Percentiles rank a stretch among this genome's conserved stretches.
These are phyloP conservation scores for Serilophus lunatus DNA, from an alignment of 2,113 vertebrate genomes.

Conservation along the genomic window DNA sequence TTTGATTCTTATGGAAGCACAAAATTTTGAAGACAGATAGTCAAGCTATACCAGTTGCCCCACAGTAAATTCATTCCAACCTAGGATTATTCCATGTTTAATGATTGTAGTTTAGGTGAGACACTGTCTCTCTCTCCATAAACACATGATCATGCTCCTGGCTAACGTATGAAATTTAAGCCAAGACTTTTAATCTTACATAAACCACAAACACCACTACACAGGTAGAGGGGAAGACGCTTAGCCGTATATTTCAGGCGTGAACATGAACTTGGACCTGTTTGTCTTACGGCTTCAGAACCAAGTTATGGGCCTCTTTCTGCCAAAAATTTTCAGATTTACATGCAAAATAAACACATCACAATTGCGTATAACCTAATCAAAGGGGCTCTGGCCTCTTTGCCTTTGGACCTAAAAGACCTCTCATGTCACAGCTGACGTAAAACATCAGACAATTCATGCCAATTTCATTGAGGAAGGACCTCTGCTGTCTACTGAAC, in stretches of 20 bases:
- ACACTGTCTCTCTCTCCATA: neutral
- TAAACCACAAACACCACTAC: neutral
- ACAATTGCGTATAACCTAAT: neutral
- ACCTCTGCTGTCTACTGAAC: neutral
- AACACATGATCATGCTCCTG: neutral
- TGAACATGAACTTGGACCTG: neutral
- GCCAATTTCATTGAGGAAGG: neutral
- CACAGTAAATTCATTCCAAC: neutral
- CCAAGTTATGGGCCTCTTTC: neutral
- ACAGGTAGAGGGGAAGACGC: neutral
- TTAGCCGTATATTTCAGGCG: neutral
- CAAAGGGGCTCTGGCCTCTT: neutral
- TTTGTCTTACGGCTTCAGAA: neutral
- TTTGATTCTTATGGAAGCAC: neutral
- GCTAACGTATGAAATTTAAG: neutral
- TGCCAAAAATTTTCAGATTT: neutral
- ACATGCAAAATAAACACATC: neutral
- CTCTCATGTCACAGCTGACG: neutral
- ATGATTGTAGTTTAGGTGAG: neutral
- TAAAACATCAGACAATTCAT: neutral
- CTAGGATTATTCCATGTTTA: neutral
- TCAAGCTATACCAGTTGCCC: neutral
- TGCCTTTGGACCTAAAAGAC: neutral
- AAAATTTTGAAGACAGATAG: neutral
- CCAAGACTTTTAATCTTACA: neutral